These are phyloP conservation scores for Harpagifer antarcticus DNA, from an alignment of 2,797 vertebrate genomes.

Conservation along the genomic window DNA sequence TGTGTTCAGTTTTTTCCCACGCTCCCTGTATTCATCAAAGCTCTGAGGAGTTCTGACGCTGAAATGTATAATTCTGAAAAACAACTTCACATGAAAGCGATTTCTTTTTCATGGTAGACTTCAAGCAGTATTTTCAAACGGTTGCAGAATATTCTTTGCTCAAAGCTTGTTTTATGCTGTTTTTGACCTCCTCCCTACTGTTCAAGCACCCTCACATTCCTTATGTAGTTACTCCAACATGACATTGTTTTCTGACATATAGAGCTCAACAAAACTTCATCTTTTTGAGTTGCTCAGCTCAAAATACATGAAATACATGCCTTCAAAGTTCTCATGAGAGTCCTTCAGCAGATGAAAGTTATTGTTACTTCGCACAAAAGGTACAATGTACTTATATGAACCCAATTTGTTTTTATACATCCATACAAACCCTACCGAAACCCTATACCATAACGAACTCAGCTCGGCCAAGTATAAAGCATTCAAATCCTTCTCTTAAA, in stretches of 20 bases:
- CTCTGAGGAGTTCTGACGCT: slow-evolving; percentile 39
- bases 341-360: slow-evolving; percentile 30
- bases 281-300: slow-evolving; percentile 39
- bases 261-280: slow-evolving; percentile 29
- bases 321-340: slow-evolving; percentile 52
- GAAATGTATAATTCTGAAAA: slow-evolving; percentile 56
- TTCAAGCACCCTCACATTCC: slow-evolving; percentile 32
- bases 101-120: slow-evolving; percentile 65
- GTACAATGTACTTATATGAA: slow-evolving; percentile 53
- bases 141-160: slow-evolving; percentile 50
- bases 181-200: slow-evolving; percentile 52
- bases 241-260: slow-evolving; percentile 32
- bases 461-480: slow-evolving; percentile 34
- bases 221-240: slow-evolving; percentile 37
- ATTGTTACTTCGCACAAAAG: slow-evolving; percentile 48
- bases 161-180: slow-evolving; percentile 62
- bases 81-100: slow-evolving; percentile 64
- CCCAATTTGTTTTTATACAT: slow-evolving; percentile 58
- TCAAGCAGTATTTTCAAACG: slow-evolving; percentile 72
- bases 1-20: slow-evolving; percentile 42
- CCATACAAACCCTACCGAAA: slow-evolving; percentile 31
- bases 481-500: slow-evolving; percentile 53
- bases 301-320: slow-evolving; percentile 31
- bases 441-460: slow-evolving; percentile 4
- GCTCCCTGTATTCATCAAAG: slow-evolving; percentile 67